Evolutionary conservation across 2,113 vertebrate genomes (phyloP).

Genomic region (Ornithorhynchus anatinus): DNA sequence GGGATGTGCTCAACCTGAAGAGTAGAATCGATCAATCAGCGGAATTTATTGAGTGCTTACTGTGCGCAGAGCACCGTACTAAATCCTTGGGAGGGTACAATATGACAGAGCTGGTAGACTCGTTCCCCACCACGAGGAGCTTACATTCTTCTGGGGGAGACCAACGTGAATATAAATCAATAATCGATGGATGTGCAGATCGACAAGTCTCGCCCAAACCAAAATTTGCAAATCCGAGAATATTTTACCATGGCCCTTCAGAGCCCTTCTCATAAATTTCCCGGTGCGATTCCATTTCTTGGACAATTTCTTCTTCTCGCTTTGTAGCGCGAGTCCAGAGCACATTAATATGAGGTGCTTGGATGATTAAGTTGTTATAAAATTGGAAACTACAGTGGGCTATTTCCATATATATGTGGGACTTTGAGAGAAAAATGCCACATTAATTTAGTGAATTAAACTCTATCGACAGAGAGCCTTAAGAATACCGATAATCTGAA

Average conservation of each 20-base stretch:
- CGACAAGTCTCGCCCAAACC: not conserved
- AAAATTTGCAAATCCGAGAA: not conserved
- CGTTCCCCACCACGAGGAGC: too few relatives aligned
- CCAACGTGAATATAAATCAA: too few relatives aligned
- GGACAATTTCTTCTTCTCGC: not conserved
- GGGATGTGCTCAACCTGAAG: too few relatives aligned
- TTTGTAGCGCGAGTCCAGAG: slow-evolving; percentile 4
- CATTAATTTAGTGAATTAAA: slow-evolving; percentile 16
- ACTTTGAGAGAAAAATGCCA: slow-evolving; percentile 7
- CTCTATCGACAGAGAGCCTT: slow-evolving; percentile 21
- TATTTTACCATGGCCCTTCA: not conserved
- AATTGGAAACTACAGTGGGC: not conserved
- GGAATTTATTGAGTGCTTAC: too few relatives aligned
- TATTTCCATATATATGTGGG: slow-evolving; percentile 5
- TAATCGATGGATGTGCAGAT: too few relatives aligned
- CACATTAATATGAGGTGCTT: not conserved
- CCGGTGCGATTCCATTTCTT: not conserved
- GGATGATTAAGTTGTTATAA: not conserved
- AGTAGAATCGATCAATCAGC: too few relatives aligned
- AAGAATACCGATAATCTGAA: slow-evolving; percentile 9
- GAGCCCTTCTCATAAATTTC: not conserved
- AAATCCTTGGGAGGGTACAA: too few relatives aligned
- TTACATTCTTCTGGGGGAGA: too few relatives aligned
- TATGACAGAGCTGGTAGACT: too few relatives aligned
- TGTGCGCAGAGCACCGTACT: too few relatives aligned